Conservation (phyloP, 2,113 vertebrate genomes). For the Actinemys pallida region DNA sequence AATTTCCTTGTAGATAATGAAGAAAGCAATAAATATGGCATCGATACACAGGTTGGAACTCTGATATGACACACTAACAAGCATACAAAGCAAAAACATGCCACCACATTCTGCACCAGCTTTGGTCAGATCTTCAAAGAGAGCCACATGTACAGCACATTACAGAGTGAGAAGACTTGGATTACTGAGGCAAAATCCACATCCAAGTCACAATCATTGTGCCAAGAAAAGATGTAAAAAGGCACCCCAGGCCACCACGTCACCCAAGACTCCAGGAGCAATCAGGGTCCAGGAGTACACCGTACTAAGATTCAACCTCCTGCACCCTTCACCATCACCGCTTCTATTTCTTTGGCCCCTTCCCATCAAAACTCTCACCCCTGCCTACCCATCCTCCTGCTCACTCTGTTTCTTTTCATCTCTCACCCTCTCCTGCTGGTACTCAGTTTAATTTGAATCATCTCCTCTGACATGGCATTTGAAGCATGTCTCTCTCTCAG, state of each 20-base stretch:
- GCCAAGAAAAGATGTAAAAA: not conserved
- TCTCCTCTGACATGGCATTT: not conserved
- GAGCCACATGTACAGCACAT: not conserved
- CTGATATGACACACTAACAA: too few relatives aligned
- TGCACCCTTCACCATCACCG: not conserved
- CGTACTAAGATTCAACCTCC: not conserved
- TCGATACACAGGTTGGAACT: not conserved
- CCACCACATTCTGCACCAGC: not conserved
- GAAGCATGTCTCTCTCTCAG: not conserved
- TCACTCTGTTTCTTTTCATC: not conserved
- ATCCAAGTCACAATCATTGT: not conserved
- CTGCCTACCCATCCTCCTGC: not conserved
- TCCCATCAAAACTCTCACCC: not conserved
- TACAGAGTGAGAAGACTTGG: not conserved
- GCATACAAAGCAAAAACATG: not conserved
- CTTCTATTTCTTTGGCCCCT: not conserved
- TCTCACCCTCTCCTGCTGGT: not conserved
- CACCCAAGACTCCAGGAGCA: not conserved
- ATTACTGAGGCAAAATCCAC: not conserved
- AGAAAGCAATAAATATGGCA: not conserved
- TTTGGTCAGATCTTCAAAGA: not conserved
- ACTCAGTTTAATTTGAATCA: not conserved
- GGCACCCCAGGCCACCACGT: fast-evolving
- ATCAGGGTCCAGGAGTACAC: not conserved
- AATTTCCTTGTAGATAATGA: not conserved